Conservation (phyloP, 2,113 vertebrate species). For the Saimiri boliviensis region DNA sequence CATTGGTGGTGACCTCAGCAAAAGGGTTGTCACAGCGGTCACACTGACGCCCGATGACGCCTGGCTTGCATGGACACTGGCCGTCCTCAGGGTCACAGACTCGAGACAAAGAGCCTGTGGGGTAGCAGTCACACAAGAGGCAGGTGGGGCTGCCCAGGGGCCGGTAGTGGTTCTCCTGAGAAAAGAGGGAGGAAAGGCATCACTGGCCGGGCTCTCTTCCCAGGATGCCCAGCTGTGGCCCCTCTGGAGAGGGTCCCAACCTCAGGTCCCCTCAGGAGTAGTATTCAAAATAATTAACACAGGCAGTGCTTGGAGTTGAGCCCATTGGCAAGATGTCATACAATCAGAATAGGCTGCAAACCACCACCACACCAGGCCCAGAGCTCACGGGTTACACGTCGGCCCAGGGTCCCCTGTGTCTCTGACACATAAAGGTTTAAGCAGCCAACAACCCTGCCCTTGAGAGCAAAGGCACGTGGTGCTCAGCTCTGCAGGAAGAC, state of each 20-base stretch:
- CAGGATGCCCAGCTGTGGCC: neutral
- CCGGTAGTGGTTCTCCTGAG: slow-evolving; percentile 94
- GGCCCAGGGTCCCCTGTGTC: neutral
- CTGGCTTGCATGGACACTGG: slow-evolving; percentile 95
- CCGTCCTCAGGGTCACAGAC: slow-evolving; percentile 90
- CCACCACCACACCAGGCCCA: neutral
- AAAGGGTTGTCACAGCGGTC: slow-evolving; percentile 98
- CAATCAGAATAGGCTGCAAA: neutral
- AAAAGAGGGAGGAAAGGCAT: neutral
- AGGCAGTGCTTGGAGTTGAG: neutral
- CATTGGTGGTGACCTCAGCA: slow-evolving; percentile 93
- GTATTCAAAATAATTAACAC: neutral
- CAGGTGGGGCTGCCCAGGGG: slow-evolving; percentile 86
- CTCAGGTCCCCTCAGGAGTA: neutral
- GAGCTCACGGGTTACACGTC: neutral
- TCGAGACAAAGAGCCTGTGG: slow-evolving; percentile 93
- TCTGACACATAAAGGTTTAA: neutral
- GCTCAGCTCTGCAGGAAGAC: neutral
- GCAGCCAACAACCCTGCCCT: accelerated
- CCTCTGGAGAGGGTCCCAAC: neutral
- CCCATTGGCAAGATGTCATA: neutral
- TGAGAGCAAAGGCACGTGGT: neutral
- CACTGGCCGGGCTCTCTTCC: neutral
- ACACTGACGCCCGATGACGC: slow-evolving; percentile 95
- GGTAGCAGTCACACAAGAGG: slow-evolving; percentile 95